Percentiles rank a stretch among this genome's conserved stretches.
Evolutionary conservation across 2,888 invertebrate species (phyloP).

Genomic region (Drosophila austrosaltans): DNA sequence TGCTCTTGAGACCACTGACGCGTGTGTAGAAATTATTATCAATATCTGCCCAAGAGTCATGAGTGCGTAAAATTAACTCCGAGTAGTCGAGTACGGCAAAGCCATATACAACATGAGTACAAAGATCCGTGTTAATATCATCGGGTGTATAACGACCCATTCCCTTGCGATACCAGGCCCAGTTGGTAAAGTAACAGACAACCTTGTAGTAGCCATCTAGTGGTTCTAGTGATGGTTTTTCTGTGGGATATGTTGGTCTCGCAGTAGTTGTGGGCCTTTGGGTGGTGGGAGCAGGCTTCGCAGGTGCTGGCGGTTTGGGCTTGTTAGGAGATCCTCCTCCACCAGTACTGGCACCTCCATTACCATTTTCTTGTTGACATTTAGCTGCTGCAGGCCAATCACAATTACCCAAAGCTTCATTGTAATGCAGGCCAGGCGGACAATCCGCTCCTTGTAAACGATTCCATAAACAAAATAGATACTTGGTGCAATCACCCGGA

Average conservation of each 20-base stretch:
- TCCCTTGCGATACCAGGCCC: constrained; percentile 95
- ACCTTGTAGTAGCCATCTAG: constrained; percentile 90
- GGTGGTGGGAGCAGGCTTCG: constrained; percentile 73
- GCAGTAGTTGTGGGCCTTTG: constrained; percentile 75
- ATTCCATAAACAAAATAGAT: constrained; percentile 91
- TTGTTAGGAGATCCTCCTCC: constrained; percentile 38
- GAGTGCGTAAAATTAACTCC: constrained; percentile 90
- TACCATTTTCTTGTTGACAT: constrained; percentile 83
- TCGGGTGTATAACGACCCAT: constrained; percentile 93
- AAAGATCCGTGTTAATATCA: constrained; percentile 92
- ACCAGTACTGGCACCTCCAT: constrained; percentile 24
- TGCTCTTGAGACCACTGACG: constrained; percentile 90
- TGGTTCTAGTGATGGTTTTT: constrained; percentile 82
- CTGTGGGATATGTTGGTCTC: constrained; percentile 78
- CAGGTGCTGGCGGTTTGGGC: constrained; percentile 56
- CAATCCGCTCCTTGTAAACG: constrained; percentile 89
- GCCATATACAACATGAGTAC: constrained; percentile 96
- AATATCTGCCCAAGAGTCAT: constrained; percentile 95
- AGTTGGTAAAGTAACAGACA: constrained; percentile 96
- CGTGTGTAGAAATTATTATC: constrained; percentile 94
- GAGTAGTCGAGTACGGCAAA: constrained; percentile 95
- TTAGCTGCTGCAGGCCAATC: constrained; percentile 89
- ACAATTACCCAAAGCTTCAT: constrained; percentile 87
- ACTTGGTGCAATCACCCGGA: constrained; percentile 89
- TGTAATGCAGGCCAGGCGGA: constrained; percentile 89